Base-by-base conservation (phyloP, 2,888 invertebrate species). In the Lagria hirta region DNA sequence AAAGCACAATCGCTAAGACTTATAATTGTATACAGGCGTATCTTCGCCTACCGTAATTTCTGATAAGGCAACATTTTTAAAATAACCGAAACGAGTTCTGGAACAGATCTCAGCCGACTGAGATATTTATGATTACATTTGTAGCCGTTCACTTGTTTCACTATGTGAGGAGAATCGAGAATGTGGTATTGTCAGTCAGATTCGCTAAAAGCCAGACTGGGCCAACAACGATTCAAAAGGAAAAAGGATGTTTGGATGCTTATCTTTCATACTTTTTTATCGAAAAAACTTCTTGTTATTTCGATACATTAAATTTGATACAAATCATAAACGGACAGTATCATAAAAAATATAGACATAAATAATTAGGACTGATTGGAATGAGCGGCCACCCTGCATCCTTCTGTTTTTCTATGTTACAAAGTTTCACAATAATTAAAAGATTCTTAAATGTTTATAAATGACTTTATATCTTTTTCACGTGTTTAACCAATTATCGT, bases 91-190 rank as follows among this genome's bases (percentile, higher is more conserved):
- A 66, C 66, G 61, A 54, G 65, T 66, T 65, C 61, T 60, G 51
- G 60, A 58, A 53, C 61, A 55, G 52, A 62, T 61, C 58, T 49
- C 58, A 57, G 57, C 57, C 61, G 60, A 56, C 60, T 61, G 64
- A 62, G 64, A 66, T 65, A 67, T 68, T 68, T 68, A 68, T 64
- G 67, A 65, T 66, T 65, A 65, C 63, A 66, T 66, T 67, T 67
- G 66, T 65, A 60, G 64, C 66, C 65, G 66, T 65, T 66, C 66
- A 66, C 64, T 66, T 65, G 66, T 65, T 65, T 64, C 65, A 58
- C 62, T 60, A 62, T 66, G 66, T 66, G 66, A 66, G 60, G 63
- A 66, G 66, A 66, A 67, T 66, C 59, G 58, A 57, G 62, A 64
- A 66, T 67, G 61, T 56, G 57, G 65, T 60, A 64, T 66, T 66